These are phyloP conservation scores for Drosophila rufa DNA, from an alignment of 1,140 invertebrate genomes.

Conservation along the genomic window DNA sequence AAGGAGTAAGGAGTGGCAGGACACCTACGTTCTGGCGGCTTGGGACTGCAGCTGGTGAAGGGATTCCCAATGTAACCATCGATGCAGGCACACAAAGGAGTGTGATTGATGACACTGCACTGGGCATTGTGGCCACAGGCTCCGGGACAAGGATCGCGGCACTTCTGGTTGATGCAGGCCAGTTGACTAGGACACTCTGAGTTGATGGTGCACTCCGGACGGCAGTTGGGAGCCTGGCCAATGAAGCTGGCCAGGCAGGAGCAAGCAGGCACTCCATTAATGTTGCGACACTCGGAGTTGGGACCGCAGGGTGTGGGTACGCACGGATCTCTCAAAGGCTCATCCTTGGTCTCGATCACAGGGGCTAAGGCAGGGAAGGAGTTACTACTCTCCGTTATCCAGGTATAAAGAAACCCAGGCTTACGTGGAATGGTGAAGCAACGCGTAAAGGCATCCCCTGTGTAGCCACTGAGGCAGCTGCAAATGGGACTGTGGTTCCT, in stretches of 20 bases:
- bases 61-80: conserved; percentile 90
- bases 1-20: no score
- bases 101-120: conserved; percentile 89
- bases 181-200: conserved; percentile 92
- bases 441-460: conserved; percentile 89
- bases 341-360: conserved; percentile 88
- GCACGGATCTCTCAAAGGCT: conserved; percentile 88
- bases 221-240: conserved; percentile 92
- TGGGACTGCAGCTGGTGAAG: conserved; percentile 88
- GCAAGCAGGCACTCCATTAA: conserved; percentile 90
- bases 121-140: conserved; percentile 92
- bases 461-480: conserved; percentile 88
- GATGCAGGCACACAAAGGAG: conserved; percentile 88
- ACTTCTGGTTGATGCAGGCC: conserved; percentile 92
- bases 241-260: conserved; percentile 91
- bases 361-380: conserved; percentile 86
- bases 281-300: conserved; percentile 91
- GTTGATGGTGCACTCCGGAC: conserved; percentile 93
- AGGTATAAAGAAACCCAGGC: conserved; percentile 80
- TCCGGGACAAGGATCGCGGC: conserved; percentile 93
- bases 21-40: conserved; percentile 83
- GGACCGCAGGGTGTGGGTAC: conserved; percentile 92
- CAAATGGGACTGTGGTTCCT: conserved; percentile 91
- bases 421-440: conserved; percentile 88
- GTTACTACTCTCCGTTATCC: neutral